Base-by-base conservation (phyloP, 2,888 invertebrate genomes). In the Herminia tarsipennalis region DNA sequence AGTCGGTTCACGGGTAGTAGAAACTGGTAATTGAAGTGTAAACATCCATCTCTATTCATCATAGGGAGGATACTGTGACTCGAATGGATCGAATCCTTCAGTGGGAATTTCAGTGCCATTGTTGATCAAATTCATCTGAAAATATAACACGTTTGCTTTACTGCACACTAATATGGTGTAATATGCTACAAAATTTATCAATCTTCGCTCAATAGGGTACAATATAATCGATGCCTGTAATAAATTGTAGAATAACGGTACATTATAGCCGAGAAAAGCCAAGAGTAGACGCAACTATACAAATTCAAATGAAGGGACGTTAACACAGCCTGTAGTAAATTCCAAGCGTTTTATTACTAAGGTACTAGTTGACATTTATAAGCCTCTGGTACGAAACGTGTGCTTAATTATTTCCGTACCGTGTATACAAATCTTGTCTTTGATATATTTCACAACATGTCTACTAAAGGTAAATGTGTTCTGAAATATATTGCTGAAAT, bases 351-450 rank as follows among this genome's bases (percentile, higher is more conserved):
- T 40, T 51, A 59, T 42, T 45, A 37, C 44, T 32, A 12, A 51
- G 42, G 37, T 22, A 61, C 44, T 52, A 51, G 44, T 48, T 40
- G 47, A 48, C 56, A 48, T 56, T 51, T 45, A 47, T 48, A 61
- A 61, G 47, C 56, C 32, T 27, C 25, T 48, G 44, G 36, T 47
- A 51, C 29, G 47, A 42, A 52, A 61, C 36, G 33, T 43, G 47
- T 56, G 44, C 44, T 56, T 30, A 56, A 52, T 61, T 52, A 59
- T 61, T 56, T 44, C 30, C 24, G 14, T 32, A 12, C 25, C 29
- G 25, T 17, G 24, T 14, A 9, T 25, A 38, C 4, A 27, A 36
- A 59, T 25, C 29, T 29, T 16, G 34, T 33, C 24, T 44, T 34
- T n/a, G 12, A 22, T 12, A 24, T 41, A 24, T 29, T 24, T 9